These are phyloP conservation scores for Salvator merianae DNA, from an alignment of 2,113 vertebrate genomes.

Conservation along the genomic window DNA sequence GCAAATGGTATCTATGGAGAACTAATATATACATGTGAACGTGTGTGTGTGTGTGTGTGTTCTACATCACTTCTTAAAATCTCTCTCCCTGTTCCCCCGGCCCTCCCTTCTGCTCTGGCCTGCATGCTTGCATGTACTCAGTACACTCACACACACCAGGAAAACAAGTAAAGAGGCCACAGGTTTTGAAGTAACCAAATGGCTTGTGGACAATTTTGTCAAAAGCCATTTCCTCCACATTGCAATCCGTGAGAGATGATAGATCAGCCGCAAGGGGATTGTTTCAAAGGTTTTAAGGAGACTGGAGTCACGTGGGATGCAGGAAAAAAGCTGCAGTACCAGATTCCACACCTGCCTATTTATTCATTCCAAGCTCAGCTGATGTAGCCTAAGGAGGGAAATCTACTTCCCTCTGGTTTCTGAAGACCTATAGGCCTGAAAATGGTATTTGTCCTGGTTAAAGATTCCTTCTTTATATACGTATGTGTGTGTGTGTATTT, in stretches of 20 bases:
- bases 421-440: conserved; percentile 6
- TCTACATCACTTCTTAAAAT: background rate
- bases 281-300: background rate
- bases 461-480: background rate
- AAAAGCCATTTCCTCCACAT: background rate
- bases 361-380: conserved; percentile 14
- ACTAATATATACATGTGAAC: background rate
- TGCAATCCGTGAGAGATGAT: background rate
- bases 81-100: background rate
- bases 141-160: too few species aligned
- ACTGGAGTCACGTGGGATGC: background rate
- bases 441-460: background rate
- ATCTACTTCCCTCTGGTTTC: background rate
- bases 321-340: background rate
- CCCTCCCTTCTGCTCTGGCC: too few species aligned
- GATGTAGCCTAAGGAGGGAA: background rate
- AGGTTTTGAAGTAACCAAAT: background rate
- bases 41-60: background rate
- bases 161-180: background rate
- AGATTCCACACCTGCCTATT: background rate
- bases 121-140: too few species aligned
- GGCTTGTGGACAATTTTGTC: background rate
- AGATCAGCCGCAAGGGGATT: background rate
- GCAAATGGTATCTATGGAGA: conserved; percentile 22
- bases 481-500: background rate